Percentiles rank a stretch among this genome's conserved stretches.
phyloP scores from a whole-genome alignment of 1,140 invertebrate genomes.

The Parasteatoda tepidariorum region DNA sequence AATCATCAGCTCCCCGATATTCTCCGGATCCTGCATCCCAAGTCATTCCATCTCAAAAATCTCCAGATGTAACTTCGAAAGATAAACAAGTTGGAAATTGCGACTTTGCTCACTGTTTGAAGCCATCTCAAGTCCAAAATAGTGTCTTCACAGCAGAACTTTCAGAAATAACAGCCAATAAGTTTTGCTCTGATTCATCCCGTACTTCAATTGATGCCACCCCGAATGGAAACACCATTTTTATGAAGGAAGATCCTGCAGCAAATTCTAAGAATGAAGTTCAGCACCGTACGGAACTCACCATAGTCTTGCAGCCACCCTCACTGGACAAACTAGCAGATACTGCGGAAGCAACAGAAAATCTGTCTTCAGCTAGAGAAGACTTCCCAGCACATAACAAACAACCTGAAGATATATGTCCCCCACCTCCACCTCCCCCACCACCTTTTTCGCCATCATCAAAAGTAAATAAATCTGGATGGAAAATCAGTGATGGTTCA shows the following conservation, averaged over 20 bases:
- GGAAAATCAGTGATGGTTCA: not conserved
- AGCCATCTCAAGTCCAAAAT: conserved; percentile 41
- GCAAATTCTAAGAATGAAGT: not conserved
- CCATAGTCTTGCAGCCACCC: conserved; percentile 11
- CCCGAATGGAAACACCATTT: not conserved
- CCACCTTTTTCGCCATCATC: conserved; percentile 6
- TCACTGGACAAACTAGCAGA: not conserved
- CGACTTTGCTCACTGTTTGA: conserved; percentile 40
- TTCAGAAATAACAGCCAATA: conserved; percentile 27
- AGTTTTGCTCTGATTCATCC: not conserved
- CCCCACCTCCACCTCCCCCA: conserved; percentile 26
- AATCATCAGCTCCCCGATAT: not conserved
- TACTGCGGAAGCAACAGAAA: not conserved
- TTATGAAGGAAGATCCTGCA: not conserved
- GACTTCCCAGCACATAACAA: not conserved
- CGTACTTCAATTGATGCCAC: conserved; percentile 16
- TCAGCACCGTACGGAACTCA: conserved; percentile 25
- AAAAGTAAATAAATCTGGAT: not conserved
- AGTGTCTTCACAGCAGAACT: conserved; percentile 42
- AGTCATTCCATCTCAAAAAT: not conserved
- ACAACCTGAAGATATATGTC: not conserved
- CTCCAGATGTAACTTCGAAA: not conserved
- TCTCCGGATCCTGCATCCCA: not conserved
- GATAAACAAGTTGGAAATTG: conserved; percentile 3
- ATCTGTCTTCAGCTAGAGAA: not conserved